phyloP scores from a whole-genome alignment of 2,888 invertebrate genomes.

The Andrena flavipes region DNA sequence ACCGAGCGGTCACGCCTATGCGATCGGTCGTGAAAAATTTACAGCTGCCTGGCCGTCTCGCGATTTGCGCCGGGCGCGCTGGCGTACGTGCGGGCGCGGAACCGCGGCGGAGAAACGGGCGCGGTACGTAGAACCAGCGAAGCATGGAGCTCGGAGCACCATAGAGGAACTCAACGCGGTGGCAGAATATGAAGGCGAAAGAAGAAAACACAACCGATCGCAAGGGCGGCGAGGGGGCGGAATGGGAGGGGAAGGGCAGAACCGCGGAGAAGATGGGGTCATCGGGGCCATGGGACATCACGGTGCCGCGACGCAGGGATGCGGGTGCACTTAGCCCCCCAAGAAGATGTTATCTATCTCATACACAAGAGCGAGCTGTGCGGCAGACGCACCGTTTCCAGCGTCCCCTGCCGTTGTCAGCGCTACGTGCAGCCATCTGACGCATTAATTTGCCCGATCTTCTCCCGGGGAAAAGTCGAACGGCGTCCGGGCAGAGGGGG shows the following conservation, averaged over 20 bases:
- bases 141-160: conserved; percentile 58
- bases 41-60: conserved; percentile 1
- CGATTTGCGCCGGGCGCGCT: conserved; percentile 12
- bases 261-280: conserved; percentile 61
- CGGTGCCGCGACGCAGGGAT: conserved; percentile 64
- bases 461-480: conserved; percentile 3
- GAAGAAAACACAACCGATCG: conserved; percentile 29
- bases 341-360: conserved; percentile 71
- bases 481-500: not conserved
- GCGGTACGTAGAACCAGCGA: conserved; percentile 61
- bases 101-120: conserved; percentile 31
- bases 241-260: conserved; percentile 20
- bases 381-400: conserved; percentile 23
- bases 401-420: conserved; percentile 9
- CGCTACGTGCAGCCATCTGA: not conserved
- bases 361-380: conserved; percentile 40
- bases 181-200: conserved; percentile 49
- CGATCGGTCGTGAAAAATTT: conserved; percentile 23
- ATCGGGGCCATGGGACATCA: conserved; percentile 72
- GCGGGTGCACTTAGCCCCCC: conserved; percentile 69
- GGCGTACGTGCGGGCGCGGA: conserved; percentile 1
- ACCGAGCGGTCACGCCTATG: conserved; percentile 16
- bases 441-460: conserved; percentile 47
- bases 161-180: conserved; percentile 51
- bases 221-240: conserved; percentile 15